Conservation (phyloP, 2,797 vertebrate genomes). For the Valencia hispanica region DNA sequence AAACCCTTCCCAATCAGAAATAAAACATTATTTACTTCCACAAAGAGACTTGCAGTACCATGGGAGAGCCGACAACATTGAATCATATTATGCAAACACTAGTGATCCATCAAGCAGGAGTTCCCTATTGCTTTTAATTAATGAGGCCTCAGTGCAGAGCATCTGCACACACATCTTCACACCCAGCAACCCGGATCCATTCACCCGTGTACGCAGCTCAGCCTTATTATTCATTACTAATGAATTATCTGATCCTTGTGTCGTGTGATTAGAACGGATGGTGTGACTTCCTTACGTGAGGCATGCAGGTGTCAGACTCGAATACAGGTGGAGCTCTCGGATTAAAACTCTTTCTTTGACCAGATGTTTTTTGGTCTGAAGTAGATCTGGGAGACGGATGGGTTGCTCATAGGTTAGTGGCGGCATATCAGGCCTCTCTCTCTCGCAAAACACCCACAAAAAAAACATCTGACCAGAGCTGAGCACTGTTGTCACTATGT, state of each 20-base stretch:
- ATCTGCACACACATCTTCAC: constrained; percentile 31
- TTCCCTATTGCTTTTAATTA: constrained; percentile 80
- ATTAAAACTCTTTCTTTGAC: constrained; percentile 58
- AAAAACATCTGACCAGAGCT: constrained; percentile 15
- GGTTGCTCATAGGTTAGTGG: constrained; percentile 56
- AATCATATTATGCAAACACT: constrained; percentile 72
- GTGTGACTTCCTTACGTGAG: constrained; percentile 25
- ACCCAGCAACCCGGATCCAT: constrained; percentile 39
- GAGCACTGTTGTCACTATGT: constrained; percentile 53
- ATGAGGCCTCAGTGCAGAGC: constrained; percentile 57
- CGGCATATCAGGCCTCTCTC: neutral
- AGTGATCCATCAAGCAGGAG: constrained; percentile 74
- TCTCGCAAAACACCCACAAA: neutral
- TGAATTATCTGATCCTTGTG: constrained; percentile 54
- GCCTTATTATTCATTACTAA: constrained; percentile 67
- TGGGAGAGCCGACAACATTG: constrained; percentile 47
- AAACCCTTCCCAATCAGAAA: constrained; percentile 48
- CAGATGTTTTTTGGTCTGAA: constrained; percentile 63
- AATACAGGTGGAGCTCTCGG: constrained; percentile 15
- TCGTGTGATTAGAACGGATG: constrained; percentile 41
- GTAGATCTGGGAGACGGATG: constrained; percentile 64
- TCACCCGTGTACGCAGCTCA: constrained; percentile 30
- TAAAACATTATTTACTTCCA: constrained; percentile 17
- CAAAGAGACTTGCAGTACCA: constrained; percentile 11
- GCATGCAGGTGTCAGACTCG: neutral